Base-by-base conservation (phyloP, 2,797 vertebrate genomes). In the Hippoglossus hippoglossus region DNA sequence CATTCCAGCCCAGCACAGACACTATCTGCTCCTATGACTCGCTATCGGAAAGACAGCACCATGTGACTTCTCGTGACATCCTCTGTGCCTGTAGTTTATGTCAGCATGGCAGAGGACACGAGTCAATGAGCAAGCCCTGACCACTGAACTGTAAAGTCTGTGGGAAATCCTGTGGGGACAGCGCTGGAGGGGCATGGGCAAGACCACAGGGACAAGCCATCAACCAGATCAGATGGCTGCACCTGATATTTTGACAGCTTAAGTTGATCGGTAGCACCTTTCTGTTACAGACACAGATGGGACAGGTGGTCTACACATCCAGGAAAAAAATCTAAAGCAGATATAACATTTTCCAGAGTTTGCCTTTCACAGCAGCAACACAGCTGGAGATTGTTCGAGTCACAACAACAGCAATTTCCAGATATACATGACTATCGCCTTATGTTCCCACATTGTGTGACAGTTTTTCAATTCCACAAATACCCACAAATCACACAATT, bases 91-190 rank as follows among this genome's bases (percentile, higher is more conserved):
- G 66, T 75, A 75, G 80, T 82, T 80, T 84, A 69, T 86, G 83
- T 87, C 76, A 61, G 84, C 81, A 74, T 67, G 77, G 81, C 74
- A 71, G 63, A 79, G 57, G 84, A 85, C 80, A 87, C 21, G 67
- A 83, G 82, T 85, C 84, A 74, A 55, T 75, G 86, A 80, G 82
- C 87, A 89, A 82, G 81, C 64, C 62, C 73, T 74, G 75, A 78
- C 82, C 81, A 49, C 58, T 91, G 89, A 92, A 87, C 85, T 80
- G 75, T 87, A 67, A 82, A 81, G 63, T 75, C 71, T 75, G 3
- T 10, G 77, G 71, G 59, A 77, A 60, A 66, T 74, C 83, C 84
- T 83, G 64, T 28, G 75, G 83, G 83, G 75, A 74, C 24, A 28
- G 49, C 6, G 44, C 56, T 62, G 63, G 34, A 55, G 62, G 61